phyloP scores from a whole-genome alignment of 2,113 vertebrate genomes.

The Saccopteryx bilineata region DNA sequence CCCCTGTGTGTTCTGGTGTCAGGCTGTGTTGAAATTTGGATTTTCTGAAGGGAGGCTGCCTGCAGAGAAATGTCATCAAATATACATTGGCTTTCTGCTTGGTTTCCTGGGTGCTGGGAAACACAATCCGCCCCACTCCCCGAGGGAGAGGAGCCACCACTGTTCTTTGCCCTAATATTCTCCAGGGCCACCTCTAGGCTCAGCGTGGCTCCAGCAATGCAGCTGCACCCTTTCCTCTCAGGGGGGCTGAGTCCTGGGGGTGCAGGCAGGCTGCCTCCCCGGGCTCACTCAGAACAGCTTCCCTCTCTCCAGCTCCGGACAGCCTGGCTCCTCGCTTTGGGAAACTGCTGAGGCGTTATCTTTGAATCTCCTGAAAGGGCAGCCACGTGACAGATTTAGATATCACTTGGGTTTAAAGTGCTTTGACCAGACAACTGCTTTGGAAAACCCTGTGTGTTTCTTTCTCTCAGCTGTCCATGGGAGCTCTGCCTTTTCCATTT shows the following conservation, averaged over 20 bases:
- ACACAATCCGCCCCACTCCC: background rate
- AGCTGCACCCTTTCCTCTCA: background rate
- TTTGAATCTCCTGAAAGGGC: background rate
- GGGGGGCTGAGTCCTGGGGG: background rate
- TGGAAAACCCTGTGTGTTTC: background rate
- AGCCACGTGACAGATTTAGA: background rate
- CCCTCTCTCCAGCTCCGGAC: background rate
- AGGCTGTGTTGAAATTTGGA: background rate
- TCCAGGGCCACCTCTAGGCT: background rate
- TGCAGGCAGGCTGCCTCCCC: background rate
- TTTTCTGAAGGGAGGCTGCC: slow-evolving; percentile 23
- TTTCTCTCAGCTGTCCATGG: background rate
- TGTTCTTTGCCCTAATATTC: background rate
- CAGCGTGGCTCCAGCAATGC: background rate
- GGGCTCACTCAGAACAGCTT: background rate
- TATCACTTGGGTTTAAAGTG: background rate
- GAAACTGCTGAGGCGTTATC: background rate
- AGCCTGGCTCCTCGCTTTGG: background rate
- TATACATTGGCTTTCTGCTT: slow-evolving; percentile 14
- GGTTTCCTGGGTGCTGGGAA: background rate
- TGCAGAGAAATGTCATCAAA: slow-evolving; percentile 56
- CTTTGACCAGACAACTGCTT: background rate
- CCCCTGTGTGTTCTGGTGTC: background rate
- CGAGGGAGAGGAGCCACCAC: background rate
- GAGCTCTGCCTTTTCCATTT: background rate